Percentiles rank a stretch among this genome's conserved stretches.
Evolutionary conservation across 2,113 vertebrate species (phyloP).

Genomic region (Entelurus aequoreus): DNA sequence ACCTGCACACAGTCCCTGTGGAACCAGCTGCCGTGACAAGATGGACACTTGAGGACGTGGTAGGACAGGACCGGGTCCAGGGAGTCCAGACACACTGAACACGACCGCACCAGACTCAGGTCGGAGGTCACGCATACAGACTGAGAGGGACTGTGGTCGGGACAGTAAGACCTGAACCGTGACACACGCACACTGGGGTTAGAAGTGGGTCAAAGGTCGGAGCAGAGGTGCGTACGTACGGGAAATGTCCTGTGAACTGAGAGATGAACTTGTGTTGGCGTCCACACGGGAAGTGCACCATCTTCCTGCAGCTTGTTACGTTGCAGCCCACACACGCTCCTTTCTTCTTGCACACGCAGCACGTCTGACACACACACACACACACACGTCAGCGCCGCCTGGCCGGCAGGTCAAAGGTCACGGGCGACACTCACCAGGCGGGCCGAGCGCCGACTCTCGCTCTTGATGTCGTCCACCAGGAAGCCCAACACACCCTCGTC

Average conservation of each 20-base stretch:
- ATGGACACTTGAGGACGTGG: conserved; percentile 82
- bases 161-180: conserved; percentile 83
- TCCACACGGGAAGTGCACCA: conserved; percentile 89
- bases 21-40: conserved; percentile 92
- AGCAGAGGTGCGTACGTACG: conserved; percentile 69
- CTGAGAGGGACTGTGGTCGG: conserved; percentile 83
- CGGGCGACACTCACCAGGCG: conserved; percentile 72
- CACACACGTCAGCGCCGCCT: no score
- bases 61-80: conserved; percentile 78
- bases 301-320: conserved; percentile 78
- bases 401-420: not conserved
- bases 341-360: conserved; percentile 79
- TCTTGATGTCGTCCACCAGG: conserved; percentile 83
- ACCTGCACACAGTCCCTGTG: conserved; percentile 95
- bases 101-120: conserved; percentile 74
- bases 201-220: no score
- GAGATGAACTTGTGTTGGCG: conserved; percentile 79
- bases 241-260: conserved; percentile 86
- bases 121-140: conserved; percentile 43
- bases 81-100: conserved; percentile 89
- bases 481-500: conserved; percentile 88
- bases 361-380: conserved; percentile 67
- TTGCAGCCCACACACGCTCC: conserved; percentile 91
- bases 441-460: conserved; percentile 80
- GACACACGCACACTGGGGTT: not conserved